These are phyloP conservation scores for Orchesella cincta DNA, from an alignment of 1,140 invertebrate species.

Conservation along the genomic window DNA sequence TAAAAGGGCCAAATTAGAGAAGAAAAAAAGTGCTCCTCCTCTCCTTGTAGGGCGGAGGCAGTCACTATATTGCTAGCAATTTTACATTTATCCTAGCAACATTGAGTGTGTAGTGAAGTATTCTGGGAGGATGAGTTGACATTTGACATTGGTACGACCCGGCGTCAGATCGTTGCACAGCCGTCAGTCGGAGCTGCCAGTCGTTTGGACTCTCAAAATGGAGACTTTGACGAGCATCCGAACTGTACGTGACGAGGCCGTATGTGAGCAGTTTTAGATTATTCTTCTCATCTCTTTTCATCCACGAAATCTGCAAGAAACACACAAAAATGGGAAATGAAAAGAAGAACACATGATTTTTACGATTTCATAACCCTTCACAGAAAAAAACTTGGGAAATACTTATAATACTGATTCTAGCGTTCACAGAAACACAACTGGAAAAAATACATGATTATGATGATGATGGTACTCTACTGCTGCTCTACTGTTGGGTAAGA, in stretches of 20 bases:
- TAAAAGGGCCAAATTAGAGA: too few relatives aligned
- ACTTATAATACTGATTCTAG: too few relatives aligned
- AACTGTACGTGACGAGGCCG: conserved; percentile 74
- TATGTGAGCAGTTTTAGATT: conserved; percentile 48
- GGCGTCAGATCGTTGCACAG: conserved; percentile 66
- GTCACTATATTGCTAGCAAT: too few relatives aligned
- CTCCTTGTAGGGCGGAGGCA: too few relatives aligned
- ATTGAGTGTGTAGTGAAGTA: conserved; percentile 69
- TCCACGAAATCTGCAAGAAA: conserved; percentile 47
- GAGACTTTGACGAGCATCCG: conserved; percentile 71
- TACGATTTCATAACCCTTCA: neutral
- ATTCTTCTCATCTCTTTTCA: conserved; percentile 46
- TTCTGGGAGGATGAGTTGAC: conserved; percentile 73
- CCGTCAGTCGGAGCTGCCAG: conserved; percentile 66
- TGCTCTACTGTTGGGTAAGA: neutral
- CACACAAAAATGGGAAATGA: neutral
- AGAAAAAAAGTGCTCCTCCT: too few relatives aligned
- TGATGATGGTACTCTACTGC: neutral
- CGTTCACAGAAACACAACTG: neutral
- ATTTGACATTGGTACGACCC: conserved; percentile 79
- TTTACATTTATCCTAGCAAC: too few relatives aligned
- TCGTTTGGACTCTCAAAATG: conserved; percentile 73
- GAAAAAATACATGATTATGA: neutral
- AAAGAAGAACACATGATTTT: neutral
- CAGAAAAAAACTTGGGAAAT: neutral